Evolutionary conservation across 2,888 invertebrate genomes (phyloP).

Genomic region (Ferdinandea cuprea): DNA sequence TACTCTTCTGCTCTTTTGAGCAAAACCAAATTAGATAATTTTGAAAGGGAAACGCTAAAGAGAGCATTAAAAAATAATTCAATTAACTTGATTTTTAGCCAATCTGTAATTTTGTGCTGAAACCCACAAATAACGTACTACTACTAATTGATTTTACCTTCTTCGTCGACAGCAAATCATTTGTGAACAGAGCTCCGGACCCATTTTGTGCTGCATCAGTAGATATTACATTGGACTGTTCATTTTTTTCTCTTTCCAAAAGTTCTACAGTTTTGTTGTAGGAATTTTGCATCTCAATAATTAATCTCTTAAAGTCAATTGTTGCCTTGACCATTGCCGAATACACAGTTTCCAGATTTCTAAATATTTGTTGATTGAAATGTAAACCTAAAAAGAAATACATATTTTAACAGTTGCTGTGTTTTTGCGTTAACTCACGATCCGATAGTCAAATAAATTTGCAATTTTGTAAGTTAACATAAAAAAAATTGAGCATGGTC

Average conservation of each 20-base stretch:
- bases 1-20: too few species aligned
- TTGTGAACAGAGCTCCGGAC: conserved; percentile 83
- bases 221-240: conserved; percentile 87
- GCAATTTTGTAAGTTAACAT: too few species aligned
- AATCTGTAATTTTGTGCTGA: too few species aligned
- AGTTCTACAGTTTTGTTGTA: conserved; percentile 87
- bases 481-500: too few species aligned
- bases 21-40: too few species aligned
- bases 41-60: too few species aligned
- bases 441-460: too few species aligned
- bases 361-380: conserved; percentile 83
- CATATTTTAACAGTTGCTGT: not conserved
- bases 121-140: conserved; percentile 1
- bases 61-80: too few species aligned
- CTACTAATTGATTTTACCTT: conserved; percentile 84
- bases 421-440: too few species aligned
- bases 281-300: conserved; percentile 89
- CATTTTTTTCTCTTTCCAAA: conserved; percentile 86
- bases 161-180: conserved; percentile 88
- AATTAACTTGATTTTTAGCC: too few species aligned
- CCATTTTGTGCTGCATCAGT: conserved; percentile 85
- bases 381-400: conserved; percentile 31
- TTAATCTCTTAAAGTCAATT: conserved; percentile 88
- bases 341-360: conserved; percentile 88
- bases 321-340: conserved; percentile 87